Evolutionary conservation across 2,113 vertebrate species (phyloP).

Genomic region (Ifrita kowaldi): DNA sequence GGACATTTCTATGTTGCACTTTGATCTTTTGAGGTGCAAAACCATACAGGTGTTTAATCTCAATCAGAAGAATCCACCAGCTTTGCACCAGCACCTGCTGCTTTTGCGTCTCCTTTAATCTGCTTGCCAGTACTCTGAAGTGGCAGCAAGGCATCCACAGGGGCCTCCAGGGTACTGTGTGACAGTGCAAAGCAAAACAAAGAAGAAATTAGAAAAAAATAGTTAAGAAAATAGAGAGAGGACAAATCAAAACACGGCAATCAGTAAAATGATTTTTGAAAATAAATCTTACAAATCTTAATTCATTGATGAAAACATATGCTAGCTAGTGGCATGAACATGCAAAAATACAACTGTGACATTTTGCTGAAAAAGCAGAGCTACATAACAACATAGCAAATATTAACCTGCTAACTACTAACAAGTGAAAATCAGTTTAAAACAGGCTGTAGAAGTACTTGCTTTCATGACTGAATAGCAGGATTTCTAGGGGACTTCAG

Average conservation of each 20-base stretch:
- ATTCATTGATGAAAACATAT: background rate
- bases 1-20: background rate
- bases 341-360: background rate
- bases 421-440: background rate
- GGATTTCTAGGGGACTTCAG: background rate
- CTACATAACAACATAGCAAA: background rate
- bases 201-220: background rate
- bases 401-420: background rate
- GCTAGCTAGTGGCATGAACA: background rate
- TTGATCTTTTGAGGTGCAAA: background rate
- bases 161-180: background rate
- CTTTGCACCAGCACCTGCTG: background rate
- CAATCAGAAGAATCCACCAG: background rate
- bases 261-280: background rate
- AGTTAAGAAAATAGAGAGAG: background rate
- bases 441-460: background rate
- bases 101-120: background rate
- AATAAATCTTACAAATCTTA: background rate
- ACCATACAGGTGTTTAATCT: background rate
- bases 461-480: background rate
- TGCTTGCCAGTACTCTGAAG: background rate
- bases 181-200: background rate
- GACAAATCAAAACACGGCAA: background rate
- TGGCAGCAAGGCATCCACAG: background rate
- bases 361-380: background rate